Conservation (phyloP, 2,113 vertebrate species). For the Furnarius figulus region DNA sequence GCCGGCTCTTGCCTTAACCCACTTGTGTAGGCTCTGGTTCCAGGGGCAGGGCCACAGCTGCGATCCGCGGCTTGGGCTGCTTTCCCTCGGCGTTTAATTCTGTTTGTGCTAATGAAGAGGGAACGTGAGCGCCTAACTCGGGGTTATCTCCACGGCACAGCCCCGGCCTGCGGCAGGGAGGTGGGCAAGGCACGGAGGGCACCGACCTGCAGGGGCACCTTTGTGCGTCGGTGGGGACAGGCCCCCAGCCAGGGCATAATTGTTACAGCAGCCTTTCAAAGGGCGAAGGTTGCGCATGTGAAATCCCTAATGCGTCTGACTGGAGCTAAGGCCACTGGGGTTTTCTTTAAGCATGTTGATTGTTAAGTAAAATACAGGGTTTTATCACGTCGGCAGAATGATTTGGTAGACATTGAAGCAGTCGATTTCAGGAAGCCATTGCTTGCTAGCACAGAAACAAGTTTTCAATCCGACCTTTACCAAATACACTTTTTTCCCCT, state of each 20-base stretch:
- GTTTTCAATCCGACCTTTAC: constrained; percentile 1
- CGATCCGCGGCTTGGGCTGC: not conserved
- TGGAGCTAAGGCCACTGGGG: not conserved
- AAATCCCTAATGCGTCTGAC: not conserved
- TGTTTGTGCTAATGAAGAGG: not conserved
- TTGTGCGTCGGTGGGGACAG: not conserved
- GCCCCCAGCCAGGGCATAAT: not conserved
- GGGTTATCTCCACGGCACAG: not conserved
- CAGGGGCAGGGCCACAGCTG: not conserved
- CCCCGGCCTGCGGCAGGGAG: not conserved
- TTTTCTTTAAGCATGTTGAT: not conserved
- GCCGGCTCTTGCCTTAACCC: not conserved
- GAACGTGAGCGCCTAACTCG: not conserved
- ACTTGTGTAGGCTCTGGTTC: not conserved
- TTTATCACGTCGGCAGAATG: not conserved
- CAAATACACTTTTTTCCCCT: not conserved
- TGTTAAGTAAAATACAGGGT: not conserved
- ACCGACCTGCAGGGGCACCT: too few species aligned
- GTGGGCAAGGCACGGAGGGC: not conserved
- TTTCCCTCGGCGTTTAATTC: not conserved
- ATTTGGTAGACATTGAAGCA: not conserved
- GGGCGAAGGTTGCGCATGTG: not conserved
- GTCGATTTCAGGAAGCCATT: constrained; percentile 12
- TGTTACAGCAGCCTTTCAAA: not conserved
- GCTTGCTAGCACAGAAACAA: not conserved